phyloP scores from a whole-genome alignment of 2,113 vertebrate species.

The Tragelaphus scriptus region DNA sequence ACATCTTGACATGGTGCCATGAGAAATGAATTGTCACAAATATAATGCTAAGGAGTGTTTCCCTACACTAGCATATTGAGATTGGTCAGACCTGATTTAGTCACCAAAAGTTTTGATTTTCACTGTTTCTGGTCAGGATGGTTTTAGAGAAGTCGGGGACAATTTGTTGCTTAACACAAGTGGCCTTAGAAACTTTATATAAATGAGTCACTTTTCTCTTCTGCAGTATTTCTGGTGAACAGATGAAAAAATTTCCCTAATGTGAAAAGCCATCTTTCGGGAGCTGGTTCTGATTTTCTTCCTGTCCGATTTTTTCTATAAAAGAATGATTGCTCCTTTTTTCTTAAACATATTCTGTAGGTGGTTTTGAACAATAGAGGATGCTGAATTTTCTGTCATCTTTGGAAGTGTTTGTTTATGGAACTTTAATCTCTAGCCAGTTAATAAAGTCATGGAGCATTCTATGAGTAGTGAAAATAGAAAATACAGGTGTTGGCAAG shows the following conservation, averaged over 20 bases:
- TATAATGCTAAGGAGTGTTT: not conserved
- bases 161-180: not conserved
- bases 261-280: not conserved
- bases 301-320: not conserved
- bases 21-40: conserved; percentile 37
- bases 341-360: not conserved
- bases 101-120: not conserved
- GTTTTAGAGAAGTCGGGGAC: not conserved
- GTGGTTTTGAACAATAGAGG: not conserved
- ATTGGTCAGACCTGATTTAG: conserved; percentile 1
- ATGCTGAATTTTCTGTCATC: not conserved
- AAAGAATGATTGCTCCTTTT: not conserved
- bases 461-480: not conserved
- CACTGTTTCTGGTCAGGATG: not conserved
- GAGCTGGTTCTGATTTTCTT: not conserved
- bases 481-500: not conserved
- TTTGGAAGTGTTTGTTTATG: conserved; percentile 3
- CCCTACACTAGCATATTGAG: not conserved
- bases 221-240: not conserved
- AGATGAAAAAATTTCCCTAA: not conserved
- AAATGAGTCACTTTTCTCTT: not conserved
- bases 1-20: conserved; percentile 30
- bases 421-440: not conserved
- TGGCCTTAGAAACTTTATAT: not conserved
- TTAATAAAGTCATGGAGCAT: conserved; percentile 11